Evolutionary conservation across 2,113 vertebrate species (phyloP).

Genomic region (Pelecanus crispus): DNA sequence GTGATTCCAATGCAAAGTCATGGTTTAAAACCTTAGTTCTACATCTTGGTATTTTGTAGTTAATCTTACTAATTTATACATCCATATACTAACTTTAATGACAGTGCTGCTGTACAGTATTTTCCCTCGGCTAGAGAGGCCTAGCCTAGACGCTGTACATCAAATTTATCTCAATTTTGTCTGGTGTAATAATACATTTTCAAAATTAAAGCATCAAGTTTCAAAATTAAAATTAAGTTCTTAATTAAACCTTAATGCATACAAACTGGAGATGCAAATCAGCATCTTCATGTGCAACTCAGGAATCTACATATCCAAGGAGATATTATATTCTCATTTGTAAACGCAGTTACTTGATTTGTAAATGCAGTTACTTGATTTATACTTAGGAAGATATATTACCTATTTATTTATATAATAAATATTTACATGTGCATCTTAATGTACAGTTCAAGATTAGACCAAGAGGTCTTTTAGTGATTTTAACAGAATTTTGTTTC

Average conservation of each 20-base stretch:
- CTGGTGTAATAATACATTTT: not conserved
- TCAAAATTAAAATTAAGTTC: not conserved
- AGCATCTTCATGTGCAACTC: not conserved
- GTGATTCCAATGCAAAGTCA: not conserved
- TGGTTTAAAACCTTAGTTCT: not conserved
- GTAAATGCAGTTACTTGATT: not conserved
- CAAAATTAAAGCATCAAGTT: not conserved
- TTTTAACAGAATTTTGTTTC: not conserved
- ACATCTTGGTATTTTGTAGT: not conserved
- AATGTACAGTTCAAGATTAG: not conserved
- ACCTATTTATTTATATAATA: not conserved
- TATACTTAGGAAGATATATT: not conserved
- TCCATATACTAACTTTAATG: not conserved
- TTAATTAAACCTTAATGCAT: not conserved
- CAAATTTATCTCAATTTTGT: not conserved
- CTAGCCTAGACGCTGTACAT: not conserved
- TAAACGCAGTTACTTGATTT: not conserved
- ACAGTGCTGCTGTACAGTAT: not conserved
- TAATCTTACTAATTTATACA: not conserved
- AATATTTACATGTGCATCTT: not conserved
- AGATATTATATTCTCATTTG: not conserved
- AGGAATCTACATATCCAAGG: not conserved
- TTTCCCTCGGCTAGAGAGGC: not conserved
- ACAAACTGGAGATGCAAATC: not conserved
- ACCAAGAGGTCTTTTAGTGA: not conserved